Percentiles rank a stretch among this genome's conserved stretches.
Evolutionary conservation across 1,140 invertebrate genomes (phyloP).

Genomic region (Reticulitermes speratus): DNA sequence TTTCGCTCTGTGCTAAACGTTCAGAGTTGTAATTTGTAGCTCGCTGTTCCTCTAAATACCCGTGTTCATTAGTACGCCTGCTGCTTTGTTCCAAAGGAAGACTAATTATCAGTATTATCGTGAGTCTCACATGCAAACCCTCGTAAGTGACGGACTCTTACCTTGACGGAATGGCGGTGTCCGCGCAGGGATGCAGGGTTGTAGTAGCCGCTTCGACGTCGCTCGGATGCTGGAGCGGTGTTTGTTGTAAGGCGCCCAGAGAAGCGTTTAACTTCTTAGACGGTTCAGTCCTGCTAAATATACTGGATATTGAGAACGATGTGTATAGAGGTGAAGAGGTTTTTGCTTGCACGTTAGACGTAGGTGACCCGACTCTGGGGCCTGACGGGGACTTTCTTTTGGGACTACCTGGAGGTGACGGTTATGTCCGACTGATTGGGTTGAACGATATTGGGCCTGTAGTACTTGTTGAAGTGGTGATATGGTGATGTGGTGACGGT

Average conservation of each 20-base stretch:
- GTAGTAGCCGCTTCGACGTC: constrained; percentile 38
- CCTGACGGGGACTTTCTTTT: constrained; percentile 42
- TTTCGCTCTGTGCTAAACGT: too few species aligned
- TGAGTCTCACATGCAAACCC: too few species aligned
- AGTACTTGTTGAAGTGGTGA: not conserved
- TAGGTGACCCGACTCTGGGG: constrained; percentile 46
- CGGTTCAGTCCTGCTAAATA: constrained; percentile 69
- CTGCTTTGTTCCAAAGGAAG: too few species aligned
- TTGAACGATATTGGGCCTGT: not conserved
- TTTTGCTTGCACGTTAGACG: constrained; percentile 45
- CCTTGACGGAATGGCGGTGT: constrained; percentile 77
- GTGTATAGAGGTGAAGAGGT: constrained; percentile 64
- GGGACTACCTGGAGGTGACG: not conserved
- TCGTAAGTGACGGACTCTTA: constrained; percentile 44
- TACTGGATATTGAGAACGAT: constrained; percentile 76
- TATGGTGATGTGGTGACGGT: not conserved
- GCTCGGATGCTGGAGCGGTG: not conserved
- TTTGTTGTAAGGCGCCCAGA: not conserved
- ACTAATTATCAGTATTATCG: not conserved
- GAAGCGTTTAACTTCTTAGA: constrained; percentile 41
- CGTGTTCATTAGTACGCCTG: too few species aligned
- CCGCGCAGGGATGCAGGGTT: constrained; percentile 53
- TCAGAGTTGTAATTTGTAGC: too few species aligned
- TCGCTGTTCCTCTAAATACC: too few species aligned
- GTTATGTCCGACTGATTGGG: not conserved